phyloP scores from a whole-genome alignment of 1,140 invertebrate species.

The Apis florea region DNA sequence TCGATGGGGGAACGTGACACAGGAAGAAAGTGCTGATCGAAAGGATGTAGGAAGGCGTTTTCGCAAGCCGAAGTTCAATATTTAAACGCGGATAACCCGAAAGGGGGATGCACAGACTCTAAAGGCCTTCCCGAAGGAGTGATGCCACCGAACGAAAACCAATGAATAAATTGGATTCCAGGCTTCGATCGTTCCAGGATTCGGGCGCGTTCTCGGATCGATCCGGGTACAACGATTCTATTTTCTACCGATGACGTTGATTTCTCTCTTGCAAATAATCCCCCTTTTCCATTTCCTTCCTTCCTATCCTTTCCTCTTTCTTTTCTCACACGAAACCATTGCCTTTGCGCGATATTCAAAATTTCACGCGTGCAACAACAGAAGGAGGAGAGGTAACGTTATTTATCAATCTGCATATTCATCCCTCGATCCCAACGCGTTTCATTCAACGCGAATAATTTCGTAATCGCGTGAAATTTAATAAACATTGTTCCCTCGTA shows the following conservation, averaged over 20 bases:
- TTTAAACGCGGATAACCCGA: slow-evolving; percentile 64
- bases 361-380: too few species aligned
- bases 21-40: slow-evolving; percentile 47
- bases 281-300: background rate
- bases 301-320: too few species aligned
- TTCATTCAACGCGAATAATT: too few species aligned
- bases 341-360: too few species aligned
- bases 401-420: too few species aligned
- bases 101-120: slow-evolving; percentile 39
- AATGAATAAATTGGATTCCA: slow-evolving; percentile 50
- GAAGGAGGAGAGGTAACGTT: too few species aligned
- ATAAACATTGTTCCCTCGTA: too few species aligned
- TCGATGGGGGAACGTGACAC: slow-evolving; percentile 19
- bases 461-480: too few species aligned
- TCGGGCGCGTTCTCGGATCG: slow-evolving; percentile 10
- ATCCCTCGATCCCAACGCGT: too few species aligned
- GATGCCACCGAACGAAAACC: slow-evolving; percentile 32
- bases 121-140: slow-evolving; percentile 38
- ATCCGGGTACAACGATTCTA: slow-evolving; percentile 15
- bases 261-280: slow-evolving; percentile 17
- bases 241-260: background rate
- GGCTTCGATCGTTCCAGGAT: slow-evolving; percentile 24
- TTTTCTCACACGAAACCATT: too few species aligned
- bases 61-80: slow-evolving; percentile 56
- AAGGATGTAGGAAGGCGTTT: slow-evolving; percentile 38